Conservation (phyloP, 2,113 vertebrate genomes). For the Phalacrocorax aristotelis region DNA sequence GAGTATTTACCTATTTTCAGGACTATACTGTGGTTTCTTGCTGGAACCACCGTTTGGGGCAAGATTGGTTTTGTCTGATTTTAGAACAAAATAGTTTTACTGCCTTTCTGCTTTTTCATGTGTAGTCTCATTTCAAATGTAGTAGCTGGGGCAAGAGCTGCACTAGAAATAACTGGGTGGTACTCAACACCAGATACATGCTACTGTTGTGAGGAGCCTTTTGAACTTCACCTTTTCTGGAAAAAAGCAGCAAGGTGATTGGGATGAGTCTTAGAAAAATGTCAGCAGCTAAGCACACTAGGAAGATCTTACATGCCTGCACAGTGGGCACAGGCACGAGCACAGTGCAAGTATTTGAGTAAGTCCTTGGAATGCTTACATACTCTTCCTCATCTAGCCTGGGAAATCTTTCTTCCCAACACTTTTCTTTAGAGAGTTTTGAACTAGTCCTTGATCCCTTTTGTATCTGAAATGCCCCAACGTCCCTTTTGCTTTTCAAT, state of each 20-base stretch:
- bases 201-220: not conserved
- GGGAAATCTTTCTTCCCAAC: not conserved
- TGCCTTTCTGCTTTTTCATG: not conserved
- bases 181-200: not conserved
- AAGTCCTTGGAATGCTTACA: not conserved
- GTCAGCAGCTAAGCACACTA: not conserved
- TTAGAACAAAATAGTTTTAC: not conserved
- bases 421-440: not conserved
- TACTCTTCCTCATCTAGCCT: not conserved
- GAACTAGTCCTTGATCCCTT: not conserved
- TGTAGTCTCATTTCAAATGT: not conserved
- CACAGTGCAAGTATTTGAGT: no score
- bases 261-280: not conserved
- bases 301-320: not conserved
- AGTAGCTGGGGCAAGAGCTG: not conserved
- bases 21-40: not conserved
- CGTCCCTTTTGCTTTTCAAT: not conserved
- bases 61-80: not conserved
- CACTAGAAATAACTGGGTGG: not conserved
- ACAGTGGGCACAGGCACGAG: accelerated
- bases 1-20: not conserved
- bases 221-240: not conserved
- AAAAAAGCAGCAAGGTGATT: not conserved
- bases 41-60: not conserved
- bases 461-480: not conserved